phyloP scores from a whole-genome alignment of 2,113 vertebrate genomes.

The Mellivora capensis region DNA sequence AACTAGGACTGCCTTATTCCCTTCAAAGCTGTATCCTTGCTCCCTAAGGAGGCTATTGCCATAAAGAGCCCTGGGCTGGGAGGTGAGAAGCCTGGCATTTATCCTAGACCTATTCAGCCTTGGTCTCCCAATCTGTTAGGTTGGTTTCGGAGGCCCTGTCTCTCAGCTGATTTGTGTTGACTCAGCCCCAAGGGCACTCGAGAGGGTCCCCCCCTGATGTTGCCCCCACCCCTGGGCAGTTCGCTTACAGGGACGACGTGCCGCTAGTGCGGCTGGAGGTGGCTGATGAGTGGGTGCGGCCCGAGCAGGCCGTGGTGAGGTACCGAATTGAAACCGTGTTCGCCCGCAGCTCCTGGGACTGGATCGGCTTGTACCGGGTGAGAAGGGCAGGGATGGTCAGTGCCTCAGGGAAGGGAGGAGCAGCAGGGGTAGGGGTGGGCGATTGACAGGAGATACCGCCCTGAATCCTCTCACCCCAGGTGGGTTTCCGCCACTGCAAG shows the following conservation, averaged over 20 bases:
- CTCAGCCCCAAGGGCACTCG: background rate
- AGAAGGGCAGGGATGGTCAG: background rate
- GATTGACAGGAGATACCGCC: background rate
- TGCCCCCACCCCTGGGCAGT: constrained; percentile 81
- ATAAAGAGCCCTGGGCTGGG: background rate
- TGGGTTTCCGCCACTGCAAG: constrained; percentile 97
- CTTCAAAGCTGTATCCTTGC: background rate
- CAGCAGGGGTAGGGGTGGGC: background rate
- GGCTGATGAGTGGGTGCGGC: constrained; percentile 91
- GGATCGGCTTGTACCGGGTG: constrained; percentile 98
- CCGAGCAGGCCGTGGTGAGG: constrained; percentile 89
- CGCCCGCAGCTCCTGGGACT: constrained; percentile 97
- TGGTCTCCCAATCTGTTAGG: background rate
- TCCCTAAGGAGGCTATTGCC: background rate
- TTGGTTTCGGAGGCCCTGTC: background rate
- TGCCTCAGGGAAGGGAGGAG: background rate
- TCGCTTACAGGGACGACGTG: constrained; percentile 89
- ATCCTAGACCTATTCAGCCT: background rate
- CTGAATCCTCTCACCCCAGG: constrained; percentile 78
- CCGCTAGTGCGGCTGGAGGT: constrained; percentile 90
- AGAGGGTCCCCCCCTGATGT: background rate
- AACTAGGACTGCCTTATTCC: background rate
- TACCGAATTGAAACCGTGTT: constrained; percentile 88
- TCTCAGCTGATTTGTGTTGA: background rate
- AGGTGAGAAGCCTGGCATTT: background rate